Conservation (phyloP, 2,113 vertebrate genomes). For the Sturnira hondurensis region DNA sequence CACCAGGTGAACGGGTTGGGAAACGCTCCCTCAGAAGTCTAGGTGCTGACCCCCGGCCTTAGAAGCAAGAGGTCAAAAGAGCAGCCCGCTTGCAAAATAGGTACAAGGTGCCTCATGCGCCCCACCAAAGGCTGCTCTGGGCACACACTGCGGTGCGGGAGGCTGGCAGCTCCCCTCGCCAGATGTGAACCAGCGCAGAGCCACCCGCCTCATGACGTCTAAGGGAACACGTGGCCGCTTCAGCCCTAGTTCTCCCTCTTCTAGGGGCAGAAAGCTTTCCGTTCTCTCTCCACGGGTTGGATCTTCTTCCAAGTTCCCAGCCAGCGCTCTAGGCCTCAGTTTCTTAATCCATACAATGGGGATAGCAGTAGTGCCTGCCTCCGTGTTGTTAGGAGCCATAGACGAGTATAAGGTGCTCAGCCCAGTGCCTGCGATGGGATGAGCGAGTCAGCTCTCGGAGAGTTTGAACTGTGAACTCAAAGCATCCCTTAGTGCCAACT, state of each 20-base stretch:
- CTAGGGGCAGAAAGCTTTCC: not conserved
- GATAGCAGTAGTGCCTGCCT: not conserved
- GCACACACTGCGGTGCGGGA: not conserved
- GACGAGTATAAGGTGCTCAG: not conserved
- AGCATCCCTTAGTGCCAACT: not conserved
- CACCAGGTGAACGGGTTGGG: not conserved
- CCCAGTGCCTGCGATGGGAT: not conserved
- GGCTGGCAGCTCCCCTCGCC: not conserved
- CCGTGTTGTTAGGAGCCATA: accelerated
- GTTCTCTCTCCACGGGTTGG: not conserved
- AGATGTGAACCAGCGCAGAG: not conserved
- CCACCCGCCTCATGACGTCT: accelerated
- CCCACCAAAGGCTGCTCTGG: not conserved
- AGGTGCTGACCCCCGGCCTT: not conserved
- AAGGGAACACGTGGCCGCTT: not conserved
- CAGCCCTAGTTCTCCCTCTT: not conserved
- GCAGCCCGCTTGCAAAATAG: not conserved
- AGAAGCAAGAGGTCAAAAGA: not conserved
- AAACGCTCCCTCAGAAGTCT: not conserved
- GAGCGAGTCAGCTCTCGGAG: accelerated
- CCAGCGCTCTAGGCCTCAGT: not conserved
- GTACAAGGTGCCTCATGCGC: not conserved
- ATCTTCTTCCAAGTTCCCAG: not conserved
- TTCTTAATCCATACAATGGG: not conserved
- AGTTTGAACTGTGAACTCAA: not conserved